Base-by-base conservation (phyloP, 2,888 invertebrate genomes). In the Camptogramma bilineatum region DNA sequence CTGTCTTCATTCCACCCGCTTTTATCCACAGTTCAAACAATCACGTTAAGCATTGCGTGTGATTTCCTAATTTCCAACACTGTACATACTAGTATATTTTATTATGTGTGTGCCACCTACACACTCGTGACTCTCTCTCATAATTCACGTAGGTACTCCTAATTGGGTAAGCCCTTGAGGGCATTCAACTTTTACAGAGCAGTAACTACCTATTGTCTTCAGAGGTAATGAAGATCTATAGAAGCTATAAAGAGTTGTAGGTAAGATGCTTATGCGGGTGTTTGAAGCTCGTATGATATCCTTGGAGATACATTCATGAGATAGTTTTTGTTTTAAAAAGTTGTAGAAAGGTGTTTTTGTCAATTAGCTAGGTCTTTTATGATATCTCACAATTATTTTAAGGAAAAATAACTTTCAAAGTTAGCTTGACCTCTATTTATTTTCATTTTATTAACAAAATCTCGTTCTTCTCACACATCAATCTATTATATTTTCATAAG, bases 101-200 rank as follows among this genome's bases (percentile, higher is more conserved):
- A 50, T 63, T 53, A 42, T 58, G 53, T 58, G 53, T 53, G 44
- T n/a, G 16, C 18, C 59, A 47, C 64, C 59, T 54, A 64, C 59
- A 54, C 56, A 9, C n/a, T 66, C 70, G 51, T 64, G 65, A 69
- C 70, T 73, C 69, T 70, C 62, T 57, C 64, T 72, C 63, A 74
- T 72, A 73, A 71, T 75, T 73, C 66, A 24, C 28, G 52, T 59
- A 44, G 16, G 24, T 57, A 44, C 18, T 48, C 21, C 4, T 68
- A 74, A 76, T 70, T 70, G 68, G 68, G 64, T 63, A 71, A 68
- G 62, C 65, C 62, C 63, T 62, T 71, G 17, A 59, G 73, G 54
- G 24, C 67, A 65, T 68, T 73, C 65, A 69, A 68, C 61, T 50
- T 39, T 39, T 39, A 39, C 34, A 17, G 16, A 19, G 42, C 46